These are phyloP conservation scores for Tolmerus cingulatus DNA, from an alignment of 2,888 invertebrate species.

Conservation along the genomic window DNA sequence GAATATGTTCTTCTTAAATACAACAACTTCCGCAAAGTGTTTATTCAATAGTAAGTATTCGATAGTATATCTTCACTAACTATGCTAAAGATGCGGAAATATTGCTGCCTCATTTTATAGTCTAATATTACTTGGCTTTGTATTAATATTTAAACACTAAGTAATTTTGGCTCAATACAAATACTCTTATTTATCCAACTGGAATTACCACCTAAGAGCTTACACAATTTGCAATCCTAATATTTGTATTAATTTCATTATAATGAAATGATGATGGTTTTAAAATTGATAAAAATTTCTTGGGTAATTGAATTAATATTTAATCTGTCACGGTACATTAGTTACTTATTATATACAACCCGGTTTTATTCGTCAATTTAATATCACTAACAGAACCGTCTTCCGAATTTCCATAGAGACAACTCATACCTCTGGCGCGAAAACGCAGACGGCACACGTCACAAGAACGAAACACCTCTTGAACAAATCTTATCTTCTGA, in stretches of 20 bases:
- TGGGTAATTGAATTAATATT: not conserved
- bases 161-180: not conserved
- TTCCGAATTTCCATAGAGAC: not conserved
- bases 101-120: not conserved
- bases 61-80: not conserved
- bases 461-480: not conserved
- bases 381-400: not conserved
- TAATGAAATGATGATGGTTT: not conserved
- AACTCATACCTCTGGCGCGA: not conserved
- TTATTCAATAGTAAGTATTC: no score
- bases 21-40: no score
- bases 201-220: not conserved
- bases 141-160: not conserved
- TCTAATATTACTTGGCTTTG: not conserved
- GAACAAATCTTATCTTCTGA: not conserved
- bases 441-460: not conserved
- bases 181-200: not conserved
- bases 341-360: not conserved
- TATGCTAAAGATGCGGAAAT: not conserved
- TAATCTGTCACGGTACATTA: not conserved
- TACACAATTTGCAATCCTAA: not conserved
- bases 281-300: not conserved
- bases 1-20: no score
- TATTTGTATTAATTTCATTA: not conserved
- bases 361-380: not conserved